Conservation (phyloP, 1,140 invertebrate genomes). For the Macrobrachium nipponense region DNA sequence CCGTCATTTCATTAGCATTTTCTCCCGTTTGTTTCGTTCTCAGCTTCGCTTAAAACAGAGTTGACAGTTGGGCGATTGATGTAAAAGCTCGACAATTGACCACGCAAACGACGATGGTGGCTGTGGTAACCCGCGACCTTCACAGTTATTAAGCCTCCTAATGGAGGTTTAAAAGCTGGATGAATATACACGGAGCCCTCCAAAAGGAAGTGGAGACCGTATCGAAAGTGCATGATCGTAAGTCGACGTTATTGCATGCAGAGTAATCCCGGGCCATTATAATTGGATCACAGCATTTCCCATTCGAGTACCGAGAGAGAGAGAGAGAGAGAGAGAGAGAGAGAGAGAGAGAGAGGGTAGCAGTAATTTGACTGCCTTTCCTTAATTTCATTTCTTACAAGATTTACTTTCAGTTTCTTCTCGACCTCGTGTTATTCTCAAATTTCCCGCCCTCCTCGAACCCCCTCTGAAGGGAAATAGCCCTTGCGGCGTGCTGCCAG, state of each 20-base stretch:
- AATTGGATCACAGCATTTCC: background rate
- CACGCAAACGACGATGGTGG: too few species aligned
- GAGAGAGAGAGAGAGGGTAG: background rate
- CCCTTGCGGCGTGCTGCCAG: background rate
- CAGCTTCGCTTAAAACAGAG: too few species aligned
- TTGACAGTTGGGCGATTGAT: too few species aligned
- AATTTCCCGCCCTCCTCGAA: conserved; percentile 11
- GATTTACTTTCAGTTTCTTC: conserved; percentile 16
- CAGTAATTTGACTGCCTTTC: conserved; percentile 12
- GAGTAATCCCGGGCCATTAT: background rate
- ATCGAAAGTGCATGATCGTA: too few species aligned
- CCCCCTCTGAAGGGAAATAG: background rate
- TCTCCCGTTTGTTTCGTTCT: too few species aligned
- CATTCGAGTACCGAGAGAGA: background rate
- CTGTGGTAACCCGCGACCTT: too few species aligned
- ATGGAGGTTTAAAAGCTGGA: too few species aligned
- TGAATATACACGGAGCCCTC: too few species aligned
- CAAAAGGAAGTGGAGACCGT: too few species aligned
- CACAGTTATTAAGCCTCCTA: too few species aligned
- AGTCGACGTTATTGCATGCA: background rate
- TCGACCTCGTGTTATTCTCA: conserved; percentile 48
- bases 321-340: background rate
- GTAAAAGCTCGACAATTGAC: too few species aligned
- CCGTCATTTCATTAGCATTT: too few species aligned
- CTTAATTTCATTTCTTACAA: conserved; percentile 34